Evolutionary conservation across 1,140 invertebrate species (phyloP).

Genomic region (Macrosteles quadrilineatus): DNA sequence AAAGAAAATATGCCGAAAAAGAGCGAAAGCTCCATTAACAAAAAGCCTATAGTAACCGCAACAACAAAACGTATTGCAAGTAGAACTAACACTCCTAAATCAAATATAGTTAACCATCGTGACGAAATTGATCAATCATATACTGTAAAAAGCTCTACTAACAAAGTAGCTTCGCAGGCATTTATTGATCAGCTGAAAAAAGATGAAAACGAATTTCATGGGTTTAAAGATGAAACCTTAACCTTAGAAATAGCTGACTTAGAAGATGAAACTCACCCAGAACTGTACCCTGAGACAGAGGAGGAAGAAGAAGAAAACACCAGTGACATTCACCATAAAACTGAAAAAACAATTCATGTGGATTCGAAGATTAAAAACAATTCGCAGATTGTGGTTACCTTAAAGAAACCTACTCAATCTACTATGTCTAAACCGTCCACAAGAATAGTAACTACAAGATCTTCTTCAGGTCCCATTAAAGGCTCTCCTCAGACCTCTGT

Average conservation of each 20-base stretch:
- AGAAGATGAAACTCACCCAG: slow-evolving; percentile 44
- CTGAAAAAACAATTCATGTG: slow-evolving; percentile 19
- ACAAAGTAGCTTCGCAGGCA: not conserved
- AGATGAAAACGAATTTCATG: slow-evolving; percentile 3
- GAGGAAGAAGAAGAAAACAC: slow-evolving; percentile 34
- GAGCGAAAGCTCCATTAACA: slow-evolving; percentile 44
- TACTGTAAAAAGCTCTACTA: not conserved
- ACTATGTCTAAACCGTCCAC: slow-evolving; percentile 13
- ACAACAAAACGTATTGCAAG: slow-evolving; percentile 51
- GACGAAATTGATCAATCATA: slow-evolving; percentile 1
- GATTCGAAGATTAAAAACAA: not conserved
- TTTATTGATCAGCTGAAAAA: slow-evolving; percentile 6
- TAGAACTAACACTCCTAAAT: slow-evolving; percentile 30
- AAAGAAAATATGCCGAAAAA: slow-evolving; percentile 46
- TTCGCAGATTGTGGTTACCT: not conserved
- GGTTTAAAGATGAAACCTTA: slow-evolving; percentile 30
- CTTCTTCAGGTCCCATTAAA: slow-evolving; percentile 4
- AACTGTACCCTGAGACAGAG: slow-evolving; percentile 43
- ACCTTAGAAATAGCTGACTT: slow-evolving; percentile 36
- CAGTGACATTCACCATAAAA: not conserved
- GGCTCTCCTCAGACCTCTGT: slow-evolving; percentile 2
- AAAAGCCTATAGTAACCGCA: slow-evolving; percentile 46
- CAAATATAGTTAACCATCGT: not conserved
- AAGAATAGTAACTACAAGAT: not conserved
- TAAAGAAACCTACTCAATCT: slow-evolving; percentile 25